Conservation (phyloP, 2,113 vertebrate genomes). For the Pontoporia blainvillei region DNA sequence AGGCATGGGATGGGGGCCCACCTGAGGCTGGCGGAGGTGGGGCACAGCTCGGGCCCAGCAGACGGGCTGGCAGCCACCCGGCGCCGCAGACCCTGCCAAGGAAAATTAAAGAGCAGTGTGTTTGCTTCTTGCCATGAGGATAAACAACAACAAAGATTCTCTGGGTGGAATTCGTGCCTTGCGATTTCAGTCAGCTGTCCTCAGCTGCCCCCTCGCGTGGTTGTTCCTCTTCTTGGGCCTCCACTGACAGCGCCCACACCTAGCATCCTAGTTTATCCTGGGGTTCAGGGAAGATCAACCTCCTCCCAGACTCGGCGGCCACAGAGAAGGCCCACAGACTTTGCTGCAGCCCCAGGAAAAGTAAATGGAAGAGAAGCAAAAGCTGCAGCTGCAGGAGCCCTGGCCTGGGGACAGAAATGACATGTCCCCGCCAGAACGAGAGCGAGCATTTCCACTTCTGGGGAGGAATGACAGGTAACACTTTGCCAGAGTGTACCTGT, state of each 20-base stretch:
- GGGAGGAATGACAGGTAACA: neutral
- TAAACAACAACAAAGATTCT: constrained; percentile 54
- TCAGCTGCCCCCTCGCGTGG: neutral
- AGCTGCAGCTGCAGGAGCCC: neutral
- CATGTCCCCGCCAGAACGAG: neutral
- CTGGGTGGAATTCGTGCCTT: constrained; percentile 61
- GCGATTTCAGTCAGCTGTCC: constrained; percentile 66
- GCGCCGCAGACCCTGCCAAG: constrained; percentile 63
- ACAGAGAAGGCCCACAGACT: rapidly evolving
- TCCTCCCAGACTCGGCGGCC: neutral
- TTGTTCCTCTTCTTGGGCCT: constrained; percentile 36
- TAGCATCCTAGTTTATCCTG: constrained; percentile 44
- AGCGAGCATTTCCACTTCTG: neutral
- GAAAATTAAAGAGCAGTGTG: constrained; percentile 71
- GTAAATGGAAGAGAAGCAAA: neutral
- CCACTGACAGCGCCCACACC: constrained; percentile 26
- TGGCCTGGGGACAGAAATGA: constrained; percentile 30
- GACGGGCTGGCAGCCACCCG: constrained; percentile 56
- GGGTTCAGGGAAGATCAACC: constrained; percentile 18
- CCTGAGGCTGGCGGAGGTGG: constrained; percentile 44
- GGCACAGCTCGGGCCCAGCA: neutral
- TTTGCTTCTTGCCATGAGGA: constrained; percentile 73
- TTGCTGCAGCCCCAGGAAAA: neutral
- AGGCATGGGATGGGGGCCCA: constrained; percentile 58
- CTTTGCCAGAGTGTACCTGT: neutral